Conservation (phyloP, 2,888 invertebrate genomes). For the Thera obeliscata region DNA sequence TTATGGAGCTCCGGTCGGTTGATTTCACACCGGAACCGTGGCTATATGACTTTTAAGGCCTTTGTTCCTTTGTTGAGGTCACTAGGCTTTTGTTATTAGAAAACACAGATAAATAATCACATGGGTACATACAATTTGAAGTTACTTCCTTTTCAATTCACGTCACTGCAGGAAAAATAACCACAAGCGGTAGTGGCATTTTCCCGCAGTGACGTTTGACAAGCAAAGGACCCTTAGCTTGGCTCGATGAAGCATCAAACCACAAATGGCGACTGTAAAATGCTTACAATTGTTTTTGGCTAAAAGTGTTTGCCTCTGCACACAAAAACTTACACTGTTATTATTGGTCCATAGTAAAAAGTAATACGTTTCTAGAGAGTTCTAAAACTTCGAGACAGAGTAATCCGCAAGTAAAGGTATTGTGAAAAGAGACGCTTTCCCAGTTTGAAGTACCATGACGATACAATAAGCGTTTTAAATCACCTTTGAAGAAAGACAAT, state of each 20-base stretch:
- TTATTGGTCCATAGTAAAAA: too few relatives aligned
- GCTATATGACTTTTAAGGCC: constrained; percentile 50
- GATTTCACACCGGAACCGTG: constrained; percentile 51
- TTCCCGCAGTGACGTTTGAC: constrained; percentile 9
- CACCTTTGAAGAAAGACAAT: not conserved
- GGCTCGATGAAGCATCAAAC: constrained; percentile 22
- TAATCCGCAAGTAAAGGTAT: too few relatives aligned
- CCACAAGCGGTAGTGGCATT: constrained; percentile 9
- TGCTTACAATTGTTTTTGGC: not conserved
- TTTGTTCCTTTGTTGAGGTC: constrained; percentile 34
- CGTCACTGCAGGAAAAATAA: constrained; percentile 1
- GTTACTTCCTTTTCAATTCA: not conserved
- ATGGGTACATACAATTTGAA: constrained; percentile 1
- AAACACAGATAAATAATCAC: constrained; percentile 16
- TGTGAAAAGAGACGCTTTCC: not conserved
- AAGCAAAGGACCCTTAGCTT: constrained; percentile 1
- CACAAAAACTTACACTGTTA: too few relatives aligned
- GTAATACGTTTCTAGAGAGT: too few relatives aligned
- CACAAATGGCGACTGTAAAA: constrained; percentile 12
- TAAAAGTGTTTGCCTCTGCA: too few relatives aligned
- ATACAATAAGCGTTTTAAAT: not conserved
- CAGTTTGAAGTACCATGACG: too few relatives aligned
- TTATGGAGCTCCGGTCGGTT: constrained; percentile 43
- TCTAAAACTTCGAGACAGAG: too few relatives aligned
- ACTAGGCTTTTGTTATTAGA: constrained; percentile 27